These are phyloP conservation scores for Porphyrio hochstetteri DNA, from an alignment of 2,113 vertebrate genomes.

Conservation along the genomic window DNA sequence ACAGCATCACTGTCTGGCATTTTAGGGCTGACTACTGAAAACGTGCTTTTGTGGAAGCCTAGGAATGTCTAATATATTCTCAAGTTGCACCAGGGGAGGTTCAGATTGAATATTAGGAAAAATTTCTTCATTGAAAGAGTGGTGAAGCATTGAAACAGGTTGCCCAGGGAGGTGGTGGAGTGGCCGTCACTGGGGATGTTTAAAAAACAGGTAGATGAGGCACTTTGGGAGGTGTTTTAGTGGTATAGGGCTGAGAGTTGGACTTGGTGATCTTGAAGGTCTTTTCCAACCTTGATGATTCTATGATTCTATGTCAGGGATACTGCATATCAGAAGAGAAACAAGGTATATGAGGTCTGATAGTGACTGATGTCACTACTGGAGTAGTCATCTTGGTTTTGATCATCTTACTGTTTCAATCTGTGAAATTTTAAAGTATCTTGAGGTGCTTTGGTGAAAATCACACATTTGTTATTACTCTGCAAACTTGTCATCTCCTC, in stretches of 20 bases:
- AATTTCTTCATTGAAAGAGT: no score
- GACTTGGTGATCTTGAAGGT: no score
- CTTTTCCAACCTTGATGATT: no score
- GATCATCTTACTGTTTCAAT: neutral
- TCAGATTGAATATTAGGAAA: no score
- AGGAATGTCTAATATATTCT: no score
- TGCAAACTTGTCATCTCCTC: neutral
- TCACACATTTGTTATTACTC: neutral
- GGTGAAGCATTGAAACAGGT: no score
- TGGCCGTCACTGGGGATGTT: no score
- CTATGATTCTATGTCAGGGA: neutral
- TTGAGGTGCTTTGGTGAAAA: neutral
- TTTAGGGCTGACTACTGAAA: neutral
- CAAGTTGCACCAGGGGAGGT: no score
- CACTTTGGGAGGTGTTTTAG: no score
- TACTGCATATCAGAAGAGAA: neutral
- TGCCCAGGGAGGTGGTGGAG: no score
- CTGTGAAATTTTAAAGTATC: neutral
- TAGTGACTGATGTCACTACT: neutral
- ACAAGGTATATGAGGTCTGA: neutral
- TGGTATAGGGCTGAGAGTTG: no score
- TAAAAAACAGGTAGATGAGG: no score
- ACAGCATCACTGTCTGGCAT: fast-evolving
- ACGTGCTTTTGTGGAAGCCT: fast-evolving
- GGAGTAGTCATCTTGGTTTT: fast-evolving